These are phyloP conservation scores for Prenolepis imparis DNA, from an alignment of 2,888 invertebrate species.

Conservation along the genomic window DNA sequence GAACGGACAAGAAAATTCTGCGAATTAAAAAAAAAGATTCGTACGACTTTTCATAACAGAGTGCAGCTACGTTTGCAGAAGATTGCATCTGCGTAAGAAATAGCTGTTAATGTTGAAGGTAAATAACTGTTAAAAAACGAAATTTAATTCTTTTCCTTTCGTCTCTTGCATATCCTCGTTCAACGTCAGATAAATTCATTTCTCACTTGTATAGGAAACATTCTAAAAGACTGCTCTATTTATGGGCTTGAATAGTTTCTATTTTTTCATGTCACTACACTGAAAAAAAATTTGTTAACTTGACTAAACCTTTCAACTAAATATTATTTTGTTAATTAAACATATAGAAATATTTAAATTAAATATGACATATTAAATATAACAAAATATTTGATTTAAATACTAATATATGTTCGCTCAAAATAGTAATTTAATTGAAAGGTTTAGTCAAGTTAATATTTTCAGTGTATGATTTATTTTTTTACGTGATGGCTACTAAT, in stretches of 20 bases:
- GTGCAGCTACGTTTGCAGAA: too few relatives aligned
- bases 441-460: too few relatives aligned
- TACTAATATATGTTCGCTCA: too few relatives aligned
- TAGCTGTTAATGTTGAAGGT: constrained; percentile 1
- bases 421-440: too few relatives aligned
- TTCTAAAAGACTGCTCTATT: constrained; percentile 15
- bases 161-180: not conserved
- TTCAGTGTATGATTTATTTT: too few relatives aligned
- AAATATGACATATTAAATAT: too few relatives aligned
- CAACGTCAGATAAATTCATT: not conserved
- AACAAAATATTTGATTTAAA: too few relatives aligned
- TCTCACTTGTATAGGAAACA: constrained; percentile 2
- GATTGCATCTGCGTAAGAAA: not conserved
- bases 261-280: constrained; percentile 24
- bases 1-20: not conserved
- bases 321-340: too few relatives aligned
- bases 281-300: too few relatives aligned
- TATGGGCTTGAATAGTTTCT: not conserved
- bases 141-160: not conserved
- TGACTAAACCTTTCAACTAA: too few relatives aligned
- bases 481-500: too few relatives aligned
- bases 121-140: not conserved
- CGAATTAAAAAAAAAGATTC: not conserved
- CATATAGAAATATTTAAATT: too few relatives aligned
- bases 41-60: constrained; percentile 1